Percentiles rank a stretch among this genome's conserved stretches.
Evolutionary conservation across 1,140 invertebrate species (phyloP).

Genomic region (Procambarus clarkii): DNA sequence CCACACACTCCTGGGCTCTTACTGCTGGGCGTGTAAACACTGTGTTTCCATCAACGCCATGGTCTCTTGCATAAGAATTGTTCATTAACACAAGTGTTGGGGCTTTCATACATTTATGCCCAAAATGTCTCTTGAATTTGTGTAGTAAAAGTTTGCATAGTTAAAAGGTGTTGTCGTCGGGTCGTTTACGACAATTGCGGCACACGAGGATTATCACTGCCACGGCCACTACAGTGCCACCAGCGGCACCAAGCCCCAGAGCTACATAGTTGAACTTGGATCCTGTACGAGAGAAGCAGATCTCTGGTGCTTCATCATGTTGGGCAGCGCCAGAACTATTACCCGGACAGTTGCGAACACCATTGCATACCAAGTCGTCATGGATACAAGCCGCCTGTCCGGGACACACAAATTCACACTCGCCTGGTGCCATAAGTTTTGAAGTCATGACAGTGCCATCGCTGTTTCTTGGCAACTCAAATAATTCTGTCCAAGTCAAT

Average conservation of each 20-base stretch:
- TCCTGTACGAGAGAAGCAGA: conserved; percentile 73
- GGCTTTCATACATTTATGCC: background rate
- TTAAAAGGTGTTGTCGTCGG: conserved; percentile 70
- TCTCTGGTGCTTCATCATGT: conserved; percentile 74
- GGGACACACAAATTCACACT: conserved; percentile 89
- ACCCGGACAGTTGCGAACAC: conserved; percentile 87
- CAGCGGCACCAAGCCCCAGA: conserved; percentile 77
- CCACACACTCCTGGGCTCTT: background rate
- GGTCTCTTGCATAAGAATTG: conserved; percentile 7
- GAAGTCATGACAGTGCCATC: conserved; percentile 87
- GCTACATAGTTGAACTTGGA: conserved; percentile 78
- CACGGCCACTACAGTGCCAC: conserved; percentile 75
- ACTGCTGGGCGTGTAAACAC: background rate
- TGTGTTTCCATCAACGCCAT: conserved; percentile 12
- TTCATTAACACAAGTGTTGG: background rate
- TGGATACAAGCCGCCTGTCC: conserved; percentile 88
- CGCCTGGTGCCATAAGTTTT: conserved; percentile 78
- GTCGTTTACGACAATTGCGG: conserved; percentile 76
- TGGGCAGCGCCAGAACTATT: conserved; percentile 76
- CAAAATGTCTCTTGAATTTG: background rate
- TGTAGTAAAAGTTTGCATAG: conserved; percentile 37
- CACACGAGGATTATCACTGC: conserved; percentile 78
- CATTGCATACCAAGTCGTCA: conserved; percentile 88
- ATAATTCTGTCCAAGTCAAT: conserved; percentile 92
- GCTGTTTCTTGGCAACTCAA: conserved; percentile 87